Percentiles rank a stretch among this genome's conserved stretches.
phyloP scores from a whole-genome alignment of 2,797 vertebrate genomes.

The Brachyrhaphis roseni region DNA sequence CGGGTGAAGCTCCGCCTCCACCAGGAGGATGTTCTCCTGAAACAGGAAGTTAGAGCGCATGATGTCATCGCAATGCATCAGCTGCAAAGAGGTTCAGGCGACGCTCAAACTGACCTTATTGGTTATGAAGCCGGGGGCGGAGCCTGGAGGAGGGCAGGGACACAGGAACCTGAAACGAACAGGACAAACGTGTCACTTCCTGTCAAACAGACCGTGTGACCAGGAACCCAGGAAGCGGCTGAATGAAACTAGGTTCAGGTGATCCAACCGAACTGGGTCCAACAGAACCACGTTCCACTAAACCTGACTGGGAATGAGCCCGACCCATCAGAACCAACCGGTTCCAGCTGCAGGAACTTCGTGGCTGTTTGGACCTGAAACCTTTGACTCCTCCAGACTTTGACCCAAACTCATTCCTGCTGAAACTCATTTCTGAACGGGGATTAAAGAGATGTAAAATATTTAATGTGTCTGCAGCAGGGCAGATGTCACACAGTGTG shows the following conservation, averaged over 20 bases:
- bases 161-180: slow-evolving; percentile 70
- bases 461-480: background rate
- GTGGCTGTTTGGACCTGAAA: background rate
- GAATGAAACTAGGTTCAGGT: background rate
- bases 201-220: background rate
- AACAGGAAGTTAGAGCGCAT: slow-evolving; percentile 8
- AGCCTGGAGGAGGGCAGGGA: slow-evolving; percentile 44
- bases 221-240: background rate
- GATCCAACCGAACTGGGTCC: background rate
- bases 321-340: background rate
- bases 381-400: too few relatives aligned
- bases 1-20: slow-evolving; percentile 9
- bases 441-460: too few relatives aligned
- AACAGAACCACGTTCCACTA: background rate
- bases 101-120: slow-evolving; percentile 68
- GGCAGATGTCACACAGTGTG: background rate
- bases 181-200: background rate
- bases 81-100: background rate
- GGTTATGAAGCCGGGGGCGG: slow-evolving; percentile 36
- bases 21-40: slow-evolving; percentile 74
- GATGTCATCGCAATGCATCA: accelerated
- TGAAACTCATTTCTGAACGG: too few relatives aligned
- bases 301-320: background rate
- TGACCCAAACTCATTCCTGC: too few relatives aligned
- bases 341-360: background rate